Evolutionary conservation across 2,797 vertebrate genomes (phyloP).

Genomic region (Phrynocephalus forsythii): DNA sequence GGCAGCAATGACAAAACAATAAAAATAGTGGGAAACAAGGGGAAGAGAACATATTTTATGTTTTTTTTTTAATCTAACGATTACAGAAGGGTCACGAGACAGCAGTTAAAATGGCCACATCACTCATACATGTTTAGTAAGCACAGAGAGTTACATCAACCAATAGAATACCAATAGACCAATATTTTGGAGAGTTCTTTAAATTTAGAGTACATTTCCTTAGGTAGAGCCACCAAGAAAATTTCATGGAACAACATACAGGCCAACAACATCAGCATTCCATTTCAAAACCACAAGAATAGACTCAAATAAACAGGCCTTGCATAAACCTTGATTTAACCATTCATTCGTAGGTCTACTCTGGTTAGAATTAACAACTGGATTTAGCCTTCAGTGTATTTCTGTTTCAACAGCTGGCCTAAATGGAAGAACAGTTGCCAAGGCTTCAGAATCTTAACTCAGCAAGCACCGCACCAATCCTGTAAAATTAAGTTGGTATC

Average conservation of each 20-base stretch:
- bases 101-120: background rate
- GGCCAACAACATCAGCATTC: too few species aligned
- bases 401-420: background rate
- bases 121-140: background rate
- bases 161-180: background rate
- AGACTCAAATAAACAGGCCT: too few species aligned
- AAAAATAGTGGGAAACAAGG: background rate
- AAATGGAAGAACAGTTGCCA: background rate
- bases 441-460: background rate
- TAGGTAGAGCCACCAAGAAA: background rate
- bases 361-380: too few species aligned
- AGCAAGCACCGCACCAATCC: background rate
- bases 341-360: too few species aligned
- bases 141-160: background rate
- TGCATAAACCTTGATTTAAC: too few species aligned
- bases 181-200: background rate
- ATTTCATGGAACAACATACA: background rate
- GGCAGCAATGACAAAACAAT: background rate
- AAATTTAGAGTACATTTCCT: background rate
- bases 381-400: too few species aligned
- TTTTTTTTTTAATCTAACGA: too few species aligned
- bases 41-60: background rate
- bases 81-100: background rate
- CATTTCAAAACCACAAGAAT: background rate
- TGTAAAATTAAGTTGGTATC: accelerated